Percentiles rank a stretch among this genome's conserved stretches.
Conservation (phyloP, 1,140 invertebrate species). For the Phocides pigmalion region DNA sequence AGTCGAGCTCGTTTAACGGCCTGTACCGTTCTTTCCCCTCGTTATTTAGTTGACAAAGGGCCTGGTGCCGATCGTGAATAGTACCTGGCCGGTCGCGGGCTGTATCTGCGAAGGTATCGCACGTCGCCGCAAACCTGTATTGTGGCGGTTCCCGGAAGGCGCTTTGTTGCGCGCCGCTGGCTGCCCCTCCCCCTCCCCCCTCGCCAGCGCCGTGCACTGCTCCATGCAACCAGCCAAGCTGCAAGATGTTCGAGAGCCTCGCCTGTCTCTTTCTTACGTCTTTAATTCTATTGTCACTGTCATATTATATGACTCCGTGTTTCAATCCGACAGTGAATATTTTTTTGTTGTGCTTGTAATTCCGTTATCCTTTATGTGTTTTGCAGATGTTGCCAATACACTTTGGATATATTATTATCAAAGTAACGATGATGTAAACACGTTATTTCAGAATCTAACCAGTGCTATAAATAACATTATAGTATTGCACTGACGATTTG, state of each 20-base stretch:
- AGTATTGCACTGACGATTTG: neutral
- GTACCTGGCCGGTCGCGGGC: slow-evolving; percentile 63
- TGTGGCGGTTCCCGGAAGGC: slow-evolving; percentile 79
- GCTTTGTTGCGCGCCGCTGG: slow-evolving; percentile 73
- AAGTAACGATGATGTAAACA: neutral
- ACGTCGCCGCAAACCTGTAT: slow-evolving; percentile 81
- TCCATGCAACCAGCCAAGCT: slow-evolving; percentile 37
- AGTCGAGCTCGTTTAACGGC: slow-evolving; percentile 36
- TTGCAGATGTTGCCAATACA: neutral
- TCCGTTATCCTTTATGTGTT: neutral
- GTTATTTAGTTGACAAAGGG: slow-evolving; percentile 72
- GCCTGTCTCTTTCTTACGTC: slow-evolving; percentile 28
- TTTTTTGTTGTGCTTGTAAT: neutral
- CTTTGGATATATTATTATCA: neutral
- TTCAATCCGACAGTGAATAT: neutral
- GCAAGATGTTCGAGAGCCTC: slow-evolving; percentile 34
- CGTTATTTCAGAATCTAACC: neutral
- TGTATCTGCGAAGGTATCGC: slow-evolving; percentile 81
- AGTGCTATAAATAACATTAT: neutral
- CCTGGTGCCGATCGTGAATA: slow-evolving; percentile 38
- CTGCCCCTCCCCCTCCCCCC: slow-evolving; percentile 45
- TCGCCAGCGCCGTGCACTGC: slow-evolving; percentile 30
- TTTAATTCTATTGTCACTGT: slow-evolving; percentile 13
- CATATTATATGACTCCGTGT: neutral
- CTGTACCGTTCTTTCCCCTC: slow-evolving; percentile 56